Percentiles rank a stretch among this genome's conserved stretches.
Evolutionary conservation across 2,113 vertebrate species (phyloP).

Genomic region (Anarhynchus alexandrinus): DNA sequence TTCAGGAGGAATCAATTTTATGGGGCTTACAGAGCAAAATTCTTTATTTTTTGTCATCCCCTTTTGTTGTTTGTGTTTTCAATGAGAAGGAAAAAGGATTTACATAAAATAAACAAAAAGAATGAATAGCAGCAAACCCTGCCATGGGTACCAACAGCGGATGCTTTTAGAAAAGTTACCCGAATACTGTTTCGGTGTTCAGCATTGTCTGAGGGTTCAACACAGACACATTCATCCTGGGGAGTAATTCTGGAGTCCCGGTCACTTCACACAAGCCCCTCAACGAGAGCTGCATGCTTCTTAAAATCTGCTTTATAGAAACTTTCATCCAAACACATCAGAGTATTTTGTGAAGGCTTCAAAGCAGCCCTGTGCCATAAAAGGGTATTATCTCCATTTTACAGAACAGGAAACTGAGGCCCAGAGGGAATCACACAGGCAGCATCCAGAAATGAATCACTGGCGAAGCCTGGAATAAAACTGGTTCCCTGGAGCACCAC

Average conservation of each 20-base stretch:
- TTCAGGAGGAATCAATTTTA: conserved; percentile 7
- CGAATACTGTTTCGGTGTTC: conserved; percentile 9
- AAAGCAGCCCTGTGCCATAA: conserved; percentile 39
- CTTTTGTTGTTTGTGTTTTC: conserved; percentile 42
- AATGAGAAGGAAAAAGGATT: conserved; percentile 43
- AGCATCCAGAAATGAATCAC: conserved; percentile 40
- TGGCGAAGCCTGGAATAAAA: conserved; percentile 2
- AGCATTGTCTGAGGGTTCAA: conserved; percentile 12
- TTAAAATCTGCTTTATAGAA: not conserved
- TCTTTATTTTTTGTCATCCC: not conserved
- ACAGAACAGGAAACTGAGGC: conserved; percentile 58
- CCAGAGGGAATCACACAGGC: not conserved
- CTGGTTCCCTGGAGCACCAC: conserved; percentile 24
- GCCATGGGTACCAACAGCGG: conserved; percentile 38
- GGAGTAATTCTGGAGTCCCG: not conserved
- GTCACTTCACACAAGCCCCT: not conserved
- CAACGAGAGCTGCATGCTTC: conserved; percentile 29
- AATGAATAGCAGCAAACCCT: conserved; percentile 44
- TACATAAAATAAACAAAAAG: conserved; percentile 64
- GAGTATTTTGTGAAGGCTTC: conserved; percentile 45
- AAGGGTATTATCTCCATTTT: conserved; percentile 39
- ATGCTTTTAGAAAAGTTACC: conserved; percentile 48
- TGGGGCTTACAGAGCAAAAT: not conserved
- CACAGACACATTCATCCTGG: conserved; percentile 32
- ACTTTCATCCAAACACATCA: conserved; percentile 41